Evolutionary conservation across 1,140 invertebrate genomes (phyloP).

Genomic region (Daktulosphaira vitifoliae): DNA sequence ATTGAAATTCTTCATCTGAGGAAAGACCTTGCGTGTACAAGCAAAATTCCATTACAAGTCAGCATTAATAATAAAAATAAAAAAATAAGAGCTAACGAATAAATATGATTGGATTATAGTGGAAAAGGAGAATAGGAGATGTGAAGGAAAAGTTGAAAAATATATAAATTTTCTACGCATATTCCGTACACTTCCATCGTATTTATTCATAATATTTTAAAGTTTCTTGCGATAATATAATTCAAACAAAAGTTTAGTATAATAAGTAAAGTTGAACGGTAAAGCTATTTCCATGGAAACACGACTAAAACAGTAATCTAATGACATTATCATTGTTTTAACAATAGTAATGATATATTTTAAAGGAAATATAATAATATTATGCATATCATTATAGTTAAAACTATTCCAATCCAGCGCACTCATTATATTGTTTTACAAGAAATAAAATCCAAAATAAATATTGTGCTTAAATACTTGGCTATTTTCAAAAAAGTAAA

Average conservation of each 20-base stretch:
- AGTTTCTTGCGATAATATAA: constrained; percentile 7
- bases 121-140: neutral
- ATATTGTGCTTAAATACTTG: too few relatives aligned
- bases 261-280: constrained; percentile 2
- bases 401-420: too few relatives aligned
- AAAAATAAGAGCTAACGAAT: neutral
- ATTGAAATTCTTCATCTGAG: constrained; percentile 25
- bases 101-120: constrained; percentile 21
- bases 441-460: too few relatives aligned
- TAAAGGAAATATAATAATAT: too few relatives aligned
- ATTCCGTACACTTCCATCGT: constrained; percentile 1
- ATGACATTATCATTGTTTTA: neutral
- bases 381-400: too few relatives aligned
- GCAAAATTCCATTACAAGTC: constrained; percentile 27
- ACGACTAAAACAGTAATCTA: neutral
- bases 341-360: too few relatives aligned
- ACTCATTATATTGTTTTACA: too few relatives aligned
- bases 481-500: too few relatives aligned
- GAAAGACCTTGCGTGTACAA: constrained; percentile 1
- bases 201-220: constrained; percentile 8
- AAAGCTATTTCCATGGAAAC: neutral
- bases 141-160: neutral
- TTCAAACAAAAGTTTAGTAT: constrained; percentile 11
- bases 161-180: neutral
- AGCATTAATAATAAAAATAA: constrained; percentile 12